phyloP scores from a whole-genome alignment of 2,113 vertebrate species.

The Arothron firmamentum region DNA sequence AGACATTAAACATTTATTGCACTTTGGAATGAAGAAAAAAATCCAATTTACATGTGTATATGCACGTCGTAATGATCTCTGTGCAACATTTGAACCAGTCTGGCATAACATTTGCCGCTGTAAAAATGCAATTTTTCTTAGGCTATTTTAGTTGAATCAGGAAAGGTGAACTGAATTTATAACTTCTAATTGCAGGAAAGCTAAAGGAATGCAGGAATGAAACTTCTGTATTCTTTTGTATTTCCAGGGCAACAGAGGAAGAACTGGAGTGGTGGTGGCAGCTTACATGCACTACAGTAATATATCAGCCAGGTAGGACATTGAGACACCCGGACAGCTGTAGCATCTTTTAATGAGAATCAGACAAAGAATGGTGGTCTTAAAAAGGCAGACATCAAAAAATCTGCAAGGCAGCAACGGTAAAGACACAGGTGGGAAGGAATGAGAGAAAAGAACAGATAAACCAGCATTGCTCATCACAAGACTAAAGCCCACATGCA shows the following conservation, averaged over 20 bases:
- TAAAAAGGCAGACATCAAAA: no score
- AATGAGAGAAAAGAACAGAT: not conserved
- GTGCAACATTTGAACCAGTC: no score
- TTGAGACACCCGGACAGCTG: not conserved
- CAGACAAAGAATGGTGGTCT: not conserved
- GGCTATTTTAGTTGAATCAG: no score
- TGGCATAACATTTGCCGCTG: no score
- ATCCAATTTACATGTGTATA: no score
- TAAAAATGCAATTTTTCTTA: no score
- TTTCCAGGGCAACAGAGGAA: constrained; percentile 88
- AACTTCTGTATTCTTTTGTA: not conserved
- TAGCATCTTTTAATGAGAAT: not conserved
- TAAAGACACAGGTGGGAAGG: not conserved
- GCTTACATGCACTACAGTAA: constrained; percentile 99
- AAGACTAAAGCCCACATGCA: constrained; percentile 23
- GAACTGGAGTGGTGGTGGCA: constrained; percentile 92
- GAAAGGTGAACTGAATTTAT: no score
- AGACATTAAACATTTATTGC: not conserved
- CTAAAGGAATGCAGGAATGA: no score
- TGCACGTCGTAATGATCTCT: no score
- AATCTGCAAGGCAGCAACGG: not conserved
- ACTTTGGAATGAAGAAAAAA: no score
- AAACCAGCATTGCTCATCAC: constrained; percentile 33
- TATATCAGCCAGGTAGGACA: constrained; percentile 90
- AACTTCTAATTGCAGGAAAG: no score